phyloP scores from a whole-genome alignment of 2,113 vertebrate species.

The Hiodon alosoides region DNA sequence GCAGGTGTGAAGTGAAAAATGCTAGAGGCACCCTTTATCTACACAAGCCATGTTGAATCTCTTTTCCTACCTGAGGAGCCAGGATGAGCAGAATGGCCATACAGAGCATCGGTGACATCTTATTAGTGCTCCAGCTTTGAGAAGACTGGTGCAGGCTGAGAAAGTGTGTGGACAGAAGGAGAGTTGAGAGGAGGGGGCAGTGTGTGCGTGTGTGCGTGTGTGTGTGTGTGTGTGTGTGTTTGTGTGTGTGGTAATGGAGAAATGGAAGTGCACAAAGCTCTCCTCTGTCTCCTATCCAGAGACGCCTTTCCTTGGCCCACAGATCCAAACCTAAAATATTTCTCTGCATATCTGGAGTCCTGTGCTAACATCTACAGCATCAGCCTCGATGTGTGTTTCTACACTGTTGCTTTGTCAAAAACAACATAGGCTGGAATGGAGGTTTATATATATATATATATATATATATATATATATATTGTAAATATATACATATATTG shows the following conservation, averaged over 20 bases:
- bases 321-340: slow-evolving; percentile 70
- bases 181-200: slow-evolving; percentile 39
- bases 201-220: slow-evolving; percentile 36
- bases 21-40: not conserved
- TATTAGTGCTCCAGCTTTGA: slow-evolving; percentile 44
- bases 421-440: not conserved
- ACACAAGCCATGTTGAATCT: slow-evolving; percentile 7
- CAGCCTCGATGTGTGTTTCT: slow-evolving; percentile 4
- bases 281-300: slow-evolving; percentile 78
- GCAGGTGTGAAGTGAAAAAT: not conserved
- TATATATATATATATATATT: too few species aligned
- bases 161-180: slow-evolving; percentile 28
- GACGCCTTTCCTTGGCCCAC: slow-evolving; percentile 61
- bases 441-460: too few species aligned
- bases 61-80: slow-evolving; percentile 71
- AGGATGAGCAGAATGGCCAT: slow-evolving; percentile 62
- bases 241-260: slow-evolving; percentile 47
- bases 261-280: slow-evolving; percentile 74
- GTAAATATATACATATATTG: too few species aligned
- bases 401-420: slow-evolving; percentile 1
- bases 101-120: slow-evolving; percentile 73
- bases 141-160: slow-evolving; percentile 33
- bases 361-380: not conserved
- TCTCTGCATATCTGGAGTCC: slow-evolving; percentile 52
- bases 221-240: slow-evolving; percentile 26